phyloP scores from a whole-genome alignment of 1,140 invertebrate genomes.

The Acromyrmex echinatior region DNA sequence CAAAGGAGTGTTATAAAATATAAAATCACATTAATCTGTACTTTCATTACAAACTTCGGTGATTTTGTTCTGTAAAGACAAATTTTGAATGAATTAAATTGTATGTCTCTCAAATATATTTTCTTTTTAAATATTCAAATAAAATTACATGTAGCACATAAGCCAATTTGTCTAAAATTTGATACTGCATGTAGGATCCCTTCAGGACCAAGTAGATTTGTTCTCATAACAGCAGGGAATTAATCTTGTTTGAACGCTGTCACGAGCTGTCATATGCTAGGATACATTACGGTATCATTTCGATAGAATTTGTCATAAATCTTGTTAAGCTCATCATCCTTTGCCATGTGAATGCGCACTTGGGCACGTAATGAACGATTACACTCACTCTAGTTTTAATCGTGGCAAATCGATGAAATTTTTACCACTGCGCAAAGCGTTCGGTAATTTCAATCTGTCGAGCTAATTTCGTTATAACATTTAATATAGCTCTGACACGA shows the following conservation, averaged over 20 bases:
- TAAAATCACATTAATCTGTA: neutral
- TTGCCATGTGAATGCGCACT: conserved; percentile 12
- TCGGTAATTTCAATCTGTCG: neutral
- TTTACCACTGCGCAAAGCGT: neutral
- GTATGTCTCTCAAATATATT: neutral
- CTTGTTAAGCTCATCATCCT: conserved; percentile 60
- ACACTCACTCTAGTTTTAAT: conserved; percentile 61
- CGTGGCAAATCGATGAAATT: conserved; percentile 32
- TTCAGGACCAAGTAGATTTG: neutral
- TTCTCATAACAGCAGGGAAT: conserved; percentile 19
- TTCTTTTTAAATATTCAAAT: neutral
- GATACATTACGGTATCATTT: conserved; percentile 62
- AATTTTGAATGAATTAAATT: neutral
- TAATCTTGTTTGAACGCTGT: conserved; percentile 33
- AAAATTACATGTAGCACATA: neutral
- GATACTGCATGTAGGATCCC: neutral
- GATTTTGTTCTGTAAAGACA: neutral
- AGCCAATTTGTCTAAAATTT: neutral
- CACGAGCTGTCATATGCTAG: conserved; percentile 61
- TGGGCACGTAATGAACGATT: conserved; percentile 22
- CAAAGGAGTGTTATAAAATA: neutral
- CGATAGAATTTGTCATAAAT: conserved; percentile 67
- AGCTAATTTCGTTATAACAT: conserved; percentile 56
- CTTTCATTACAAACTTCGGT: neutral
- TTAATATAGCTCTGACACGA: conserved; percentile 35